Percentiles rank a stretch among this genome's conserved stretches.
Conservation (phyloP, 2,113 vertebrate genomes). For the Spermophilus dauricus region DNA sequence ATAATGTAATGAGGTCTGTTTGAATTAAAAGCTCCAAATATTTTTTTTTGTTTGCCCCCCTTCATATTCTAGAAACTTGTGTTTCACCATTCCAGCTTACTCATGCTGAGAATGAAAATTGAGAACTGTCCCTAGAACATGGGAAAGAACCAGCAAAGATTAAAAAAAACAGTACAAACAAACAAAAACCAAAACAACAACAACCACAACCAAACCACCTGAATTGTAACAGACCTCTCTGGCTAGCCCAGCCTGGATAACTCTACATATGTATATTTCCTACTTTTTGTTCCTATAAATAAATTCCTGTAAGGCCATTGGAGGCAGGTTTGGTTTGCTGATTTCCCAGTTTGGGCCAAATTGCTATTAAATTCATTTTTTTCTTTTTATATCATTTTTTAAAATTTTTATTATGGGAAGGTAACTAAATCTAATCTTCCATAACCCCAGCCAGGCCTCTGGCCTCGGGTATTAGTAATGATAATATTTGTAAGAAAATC, state of each 20-base stretch:
- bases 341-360: not conserved
- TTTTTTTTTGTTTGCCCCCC: not conserved
- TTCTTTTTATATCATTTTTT: not conserved
- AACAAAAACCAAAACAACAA: no score
- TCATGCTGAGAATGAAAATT: not conserved
- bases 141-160: not conserved
- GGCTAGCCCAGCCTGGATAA: not conserved
- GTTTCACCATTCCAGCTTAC: not conserved
- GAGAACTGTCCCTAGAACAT: not conserved
- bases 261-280: not conserved
- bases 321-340: not conserved
- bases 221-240: not conserved
- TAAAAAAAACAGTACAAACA: not conserved
- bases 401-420: no score
- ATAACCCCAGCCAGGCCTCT: not conserved
- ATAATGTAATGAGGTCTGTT: not conserved
- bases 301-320: not conserved
- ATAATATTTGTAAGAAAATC: constrained; percentile 19
- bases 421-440: not conserved
- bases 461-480: not conserved
- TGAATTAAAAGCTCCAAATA: not conserved
- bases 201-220: not conserved
- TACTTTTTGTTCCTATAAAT: not conserved
- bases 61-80: not conserved
- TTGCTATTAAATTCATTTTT: not conserved